Percentiles rank a stretch among this genome's conserved stretches.
Evolutionary conservation across 2,797 vertebrate genomes (phyloP).

Genomic region (Microhierax caerulescens): DNA sequence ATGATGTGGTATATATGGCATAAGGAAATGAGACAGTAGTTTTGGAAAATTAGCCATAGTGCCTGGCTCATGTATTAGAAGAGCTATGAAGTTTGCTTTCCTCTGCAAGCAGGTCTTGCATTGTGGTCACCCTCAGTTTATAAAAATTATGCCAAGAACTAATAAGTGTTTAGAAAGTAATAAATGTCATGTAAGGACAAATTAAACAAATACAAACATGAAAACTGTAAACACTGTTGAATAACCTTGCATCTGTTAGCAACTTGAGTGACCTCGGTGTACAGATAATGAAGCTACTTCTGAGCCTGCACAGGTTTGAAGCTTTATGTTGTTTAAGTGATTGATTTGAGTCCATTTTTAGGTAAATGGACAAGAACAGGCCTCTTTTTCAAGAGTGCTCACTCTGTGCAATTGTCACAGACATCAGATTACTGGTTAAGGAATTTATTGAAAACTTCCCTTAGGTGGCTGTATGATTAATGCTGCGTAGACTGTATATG

Average conservation of each 20-base stretch:
- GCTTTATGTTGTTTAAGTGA: not conserved
- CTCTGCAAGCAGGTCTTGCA: not conserved
- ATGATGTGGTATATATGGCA: fast-evolving
- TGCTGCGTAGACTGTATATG: fast-evolving
- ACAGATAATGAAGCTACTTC: not conserved
- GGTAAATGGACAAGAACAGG: not conserved
- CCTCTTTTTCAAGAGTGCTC: not conserved
- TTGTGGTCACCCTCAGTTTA: not conserved
- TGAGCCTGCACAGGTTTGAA: not conserved
- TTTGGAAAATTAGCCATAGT: not conserved
- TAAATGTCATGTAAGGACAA: not conserved
- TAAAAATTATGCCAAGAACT: not conserved
- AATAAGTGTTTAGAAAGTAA: not conserved
- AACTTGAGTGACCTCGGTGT: not conserved
- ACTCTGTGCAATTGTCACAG: not conserved
- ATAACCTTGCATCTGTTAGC: not conserved
- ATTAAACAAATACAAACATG: not conserved
- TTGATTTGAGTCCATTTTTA: not conserved
- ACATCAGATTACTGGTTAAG: not conserved
- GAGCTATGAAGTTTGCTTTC: not conserved
- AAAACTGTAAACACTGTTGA: not conserved
- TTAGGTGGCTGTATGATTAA: not conserved
- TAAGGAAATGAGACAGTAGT: not conserved
- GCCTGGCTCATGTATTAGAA: not conserved
- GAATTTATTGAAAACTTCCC: not conserved